Percentiles rank a stretch among this genome's conserved stretches.
Conservation (phyloP, 92 coral and sea anemone species). For the Virgularia gustaviana region DNA sequence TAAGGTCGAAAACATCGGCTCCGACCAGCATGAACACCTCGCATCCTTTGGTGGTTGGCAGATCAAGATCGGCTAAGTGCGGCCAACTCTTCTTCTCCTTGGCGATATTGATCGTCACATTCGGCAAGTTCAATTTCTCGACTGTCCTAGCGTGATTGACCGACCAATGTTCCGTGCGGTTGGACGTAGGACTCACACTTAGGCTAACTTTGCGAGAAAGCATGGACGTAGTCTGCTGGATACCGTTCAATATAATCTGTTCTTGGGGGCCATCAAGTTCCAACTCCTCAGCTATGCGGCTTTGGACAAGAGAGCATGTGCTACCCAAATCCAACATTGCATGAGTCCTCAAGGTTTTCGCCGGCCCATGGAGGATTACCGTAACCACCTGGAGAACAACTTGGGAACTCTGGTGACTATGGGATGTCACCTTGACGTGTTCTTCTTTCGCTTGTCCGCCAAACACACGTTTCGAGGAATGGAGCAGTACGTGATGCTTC, state of each 20-base stretch:
- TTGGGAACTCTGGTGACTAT: too few relatives aligned
- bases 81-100: constrained; percentile 22
- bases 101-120: neutral
- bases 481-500: neutral
- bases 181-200: constrained; percentile 19
- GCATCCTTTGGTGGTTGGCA: constrained; percentile 1
- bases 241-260: constrained; percentile 18
- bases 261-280: constrained; percentile 29
- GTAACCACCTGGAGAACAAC: too few relatives aligned
- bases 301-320: neutral
- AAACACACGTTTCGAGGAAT: too few relatives aligned
- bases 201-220: constrained; percentile 6
- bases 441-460: too few relatives aligned
- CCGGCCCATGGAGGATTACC: too few relatives aligned
- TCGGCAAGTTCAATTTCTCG: constrained; percentile 11
- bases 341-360: neutral
- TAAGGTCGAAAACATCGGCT: too few relatives aligned
- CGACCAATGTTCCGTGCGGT: neutral
- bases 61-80: constrained; percentile 9
- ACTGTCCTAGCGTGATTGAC: constrained; percentile 24
- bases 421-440: too few relatives aligned
- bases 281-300: too few relatives aligned
- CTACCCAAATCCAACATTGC: neutral
- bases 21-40: constrained; percentile 11
- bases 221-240: constrained; percentile 27